phyloP scores from a whole-genome alignment of 2,888 invertebrate genomes.

The Polyommatus iphigenia region DNA sequence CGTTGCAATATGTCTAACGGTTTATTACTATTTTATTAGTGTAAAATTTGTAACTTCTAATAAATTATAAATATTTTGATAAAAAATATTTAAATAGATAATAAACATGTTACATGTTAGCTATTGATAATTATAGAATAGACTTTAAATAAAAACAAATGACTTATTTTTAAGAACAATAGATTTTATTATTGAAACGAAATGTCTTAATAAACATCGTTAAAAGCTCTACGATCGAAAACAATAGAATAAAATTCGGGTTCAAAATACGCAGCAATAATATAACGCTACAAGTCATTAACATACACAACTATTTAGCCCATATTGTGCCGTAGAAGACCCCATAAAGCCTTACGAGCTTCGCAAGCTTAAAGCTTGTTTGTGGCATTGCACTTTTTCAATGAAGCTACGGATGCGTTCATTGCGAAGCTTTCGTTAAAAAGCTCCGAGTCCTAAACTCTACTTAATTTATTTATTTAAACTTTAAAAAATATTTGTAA shows the following conservation, averaged over 20 bases:
- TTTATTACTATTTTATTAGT: no score
- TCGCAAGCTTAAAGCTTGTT: slow-evolving; percentile 47
- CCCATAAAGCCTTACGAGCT: slow-evolving; percentile 45
- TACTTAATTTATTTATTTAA: background rate
- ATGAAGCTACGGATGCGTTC: slow-evolving; percentile 47
- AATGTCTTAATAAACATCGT: slow-evolving; percentile 2
- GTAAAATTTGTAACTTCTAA: background rate
- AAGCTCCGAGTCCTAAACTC: background rate
- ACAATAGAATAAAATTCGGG: slow-evolving; percentile 8
- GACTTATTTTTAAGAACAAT: background rate
- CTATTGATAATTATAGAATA: background rate
- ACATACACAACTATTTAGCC: slow-evolving; percentile 35
- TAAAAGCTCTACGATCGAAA: background rate
- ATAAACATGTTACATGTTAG: background rate
- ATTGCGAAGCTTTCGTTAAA: slow-evolving; percentile 32
- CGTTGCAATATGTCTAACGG: no score
- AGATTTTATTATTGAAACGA: background rate
- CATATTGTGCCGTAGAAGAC: slow-evolving; percentile 43
- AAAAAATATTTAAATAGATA: background rate
- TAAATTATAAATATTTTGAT: background rate
- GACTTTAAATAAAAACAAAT: background rate
- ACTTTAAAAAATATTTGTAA: background rate
- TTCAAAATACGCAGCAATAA: slow-evolving; percentile 6
- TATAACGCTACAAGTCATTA: slow-evolving; percentile 30
- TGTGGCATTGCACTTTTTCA: slow-evolving; percentile 49